Evolutionary conservation across 2,888 invertebrate species (phyloP).

Genomic region (Ochropleura plecta): DNA sequence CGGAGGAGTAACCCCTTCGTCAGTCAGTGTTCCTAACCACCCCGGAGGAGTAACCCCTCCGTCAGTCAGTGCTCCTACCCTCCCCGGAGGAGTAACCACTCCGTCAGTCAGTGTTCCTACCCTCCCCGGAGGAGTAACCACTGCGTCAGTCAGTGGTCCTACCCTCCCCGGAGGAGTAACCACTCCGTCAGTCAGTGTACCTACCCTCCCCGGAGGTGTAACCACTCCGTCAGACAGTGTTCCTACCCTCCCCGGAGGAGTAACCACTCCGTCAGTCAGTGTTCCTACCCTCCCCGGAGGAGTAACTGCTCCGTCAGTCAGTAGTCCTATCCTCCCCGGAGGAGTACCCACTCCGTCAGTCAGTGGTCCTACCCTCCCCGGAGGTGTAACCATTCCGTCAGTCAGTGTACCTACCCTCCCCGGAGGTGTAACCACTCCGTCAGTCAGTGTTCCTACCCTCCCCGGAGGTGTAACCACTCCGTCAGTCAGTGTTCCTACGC

Average conservation of each 20-base stretch:
- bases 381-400: neutral
- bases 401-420: neutral
- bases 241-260: neutral
- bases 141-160: rapidly evolving
- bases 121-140: neutral
- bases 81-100: neutral
- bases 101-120: neutral
- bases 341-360: neutral
- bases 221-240: neutral
- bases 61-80: neutral
- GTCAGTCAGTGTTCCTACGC: too few relatives aligned
- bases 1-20: neutral
- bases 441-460: neutral
- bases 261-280: neutral
- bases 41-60: neutral
- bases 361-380: neutral
- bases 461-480: neutral
- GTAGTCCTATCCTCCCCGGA: neutral
- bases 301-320: neutral
- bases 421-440: neutral
- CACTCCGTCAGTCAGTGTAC: rapidly evolving
- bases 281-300: neutral
- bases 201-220: neutral
- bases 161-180: neutral
- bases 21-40: neutral